Evolutionary conservation across 2,888 invertebrate species (phyloP).

Genomic region (Beris morrisii): DNA sequence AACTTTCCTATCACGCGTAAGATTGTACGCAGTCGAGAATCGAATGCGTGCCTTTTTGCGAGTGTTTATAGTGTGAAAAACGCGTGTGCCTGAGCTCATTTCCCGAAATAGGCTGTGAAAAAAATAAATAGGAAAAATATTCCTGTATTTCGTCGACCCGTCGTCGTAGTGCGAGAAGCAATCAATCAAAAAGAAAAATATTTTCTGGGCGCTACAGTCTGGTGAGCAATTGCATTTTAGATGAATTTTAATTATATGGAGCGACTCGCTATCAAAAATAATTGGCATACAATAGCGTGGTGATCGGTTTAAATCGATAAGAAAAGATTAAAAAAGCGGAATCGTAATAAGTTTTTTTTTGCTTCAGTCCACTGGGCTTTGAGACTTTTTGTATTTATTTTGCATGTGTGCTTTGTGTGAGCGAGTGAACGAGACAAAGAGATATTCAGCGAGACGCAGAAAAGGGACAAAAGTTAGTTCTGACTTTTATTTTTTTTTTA

Average conservation of each 20-base stretch:
- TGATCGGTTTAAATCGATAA: conserved; percentile 14
- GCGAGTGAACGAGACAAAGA: conserved; percentile 4
- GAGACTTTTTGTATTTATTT: conserved; percentile 11
- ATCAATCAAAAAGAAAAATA: too few relatives aligned
- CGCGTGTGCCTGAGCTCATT: conserved; percentile 18
- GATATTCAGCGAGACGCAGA: not conserved
- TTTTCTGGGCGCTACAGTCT: too few relatives aligned
- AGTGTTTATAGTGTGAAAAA: conserved; percentile 4
- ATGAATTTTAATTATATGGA: not conserved
- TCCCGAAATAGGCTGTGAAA: conserved; percentile 28
- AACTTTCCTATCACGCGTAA: not conserved
- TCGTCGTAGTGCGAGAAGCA: too few relatives aligned
- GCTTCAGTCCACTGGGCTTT: not conserved
- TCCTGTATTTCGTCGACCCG: too few relatives aligned
- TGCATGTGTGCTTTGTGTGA: conserved; percentile 14
- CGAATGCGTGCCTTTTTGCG: not conserved
- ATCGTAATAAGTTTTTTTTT: conserved; percentile 23
- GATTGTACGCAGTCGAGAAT: not conserved
- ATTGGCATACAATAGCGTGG: conserved; percentile 11
- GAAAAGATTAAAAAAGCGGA: conserved; percentile 10
- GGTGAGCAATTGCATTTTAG: conserved; percentile 2
- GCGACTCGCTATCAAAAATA: not conserved
- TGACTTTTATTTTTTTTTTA: conserved; percentile 24
- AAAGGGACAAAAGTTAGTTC: conserved; percentile 3
- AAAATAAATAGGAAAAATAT: not conserved